Conservation (phyloP, 2,797 vertebrate species). For the Gouania willdenowi region DNA sequence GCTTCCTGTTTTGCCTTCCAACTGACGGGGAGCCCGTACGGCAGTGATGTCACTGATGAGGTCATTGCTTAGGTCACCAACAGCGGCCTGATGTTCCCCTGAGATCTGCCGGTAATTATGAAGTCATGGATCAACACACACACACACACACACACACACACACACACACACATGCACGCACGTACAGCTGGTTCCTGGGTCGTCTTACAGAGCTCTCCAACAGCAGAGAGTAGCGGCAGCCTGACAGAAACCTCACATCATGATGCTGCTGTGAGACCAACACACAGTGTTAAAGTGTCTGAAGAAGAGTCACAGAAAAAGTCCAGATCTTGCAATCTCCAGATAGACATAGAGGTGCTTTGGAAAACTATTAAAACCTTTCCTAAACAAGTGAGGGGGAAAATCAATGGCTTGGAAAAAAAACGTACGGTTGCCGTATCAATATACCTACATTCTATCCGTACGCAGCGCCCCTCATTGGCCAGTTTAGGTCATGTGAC, state of each 20-base stretch:
- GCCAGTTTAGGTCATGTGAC: too few relatives aligned
- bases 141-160: slow-evolving; percentile 2
- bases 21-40: slow-evolving; percentile 24
- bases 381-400: too few relatives aligned
- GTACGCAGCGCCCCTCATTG: too few relatives aligned
- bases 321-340: too few relatives aligned
- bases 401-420: too few relatives aligned
- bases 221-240: slow-evolving; percentile 16
- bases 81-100: slow-evolving; percentile 45
- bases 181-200: slow-evolving; percentile 48
- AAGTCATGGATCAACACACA: slow-evolving; percentile 58
- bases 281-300: neutral
- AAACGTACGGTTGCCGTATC: too few relatives aligned
- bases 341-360: too few relatives aligned
- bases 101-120: slow-evolving; percentile 55
- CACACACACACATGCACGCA: neutral
- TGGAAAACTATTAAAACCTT: too few relatives aligned
- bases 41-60: slow-evolving; percentile 72
- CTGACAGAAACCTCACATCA: slow-evolving; percentile 27
- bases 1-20: slow-evolving; percentile 60
- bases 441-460: too few relatives aligned
- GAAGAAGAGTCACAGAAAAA: neutral
- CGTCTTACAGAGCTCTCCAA: slow-evolving; percentile 24
- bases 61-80: slow-evolving; percentile 65
- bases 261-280: neutral